These are phyloP conservation scores for Schrankia costaestrigalis DNA, from an alignment of 2,888 invertebrate species.

Conservation along the genomic window DNA sequence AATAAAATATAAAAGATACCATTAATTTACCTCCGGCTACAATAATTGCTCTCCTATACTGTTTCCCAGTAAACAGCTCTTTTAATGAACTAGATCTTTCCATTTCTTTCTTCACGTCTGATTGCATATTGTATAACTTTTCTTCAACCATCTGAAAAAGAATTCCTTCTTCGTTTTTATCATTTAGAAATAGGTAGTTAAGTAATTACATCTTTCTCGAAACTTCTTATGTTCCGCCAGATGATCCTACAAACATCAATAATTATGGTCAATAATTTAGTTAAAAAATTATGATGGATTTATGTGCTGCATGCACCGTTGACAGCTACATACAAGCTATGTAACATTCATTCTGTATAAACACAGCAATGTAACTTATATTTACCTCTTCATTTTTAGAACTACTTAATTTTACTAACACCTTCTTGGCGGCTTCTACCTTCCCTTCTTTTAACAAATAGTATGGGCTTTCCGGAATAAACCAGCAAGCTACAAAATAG, in stretches of 20 bases:
- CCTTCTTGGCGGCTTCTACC: background rate
- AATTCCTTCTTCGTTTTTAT: background rate
- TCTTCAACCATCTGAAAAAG: slow-evolving; percentile 49
- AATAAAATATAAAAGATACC: slow-evolving; percentile 1
- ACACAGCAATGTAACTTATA: background rate
- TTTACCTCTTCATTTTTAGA: background rate
- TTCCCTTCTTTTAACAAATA: background rate
- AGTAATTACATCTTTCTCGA: background rate
- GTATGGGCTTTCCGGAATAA: background rate
- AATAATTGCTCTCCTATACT: slow-evolving; percentile 66
- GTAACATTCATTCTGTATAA: background rate
- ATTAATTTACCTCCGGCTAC: slow-evolving; percentile 49
- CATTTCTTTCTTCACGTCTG: slow-evolving; percentile 70
- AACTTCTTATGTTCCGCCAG: background rate
- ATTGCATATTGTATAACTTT: slow-evolving; percentile 47
- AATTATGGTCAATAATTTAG: too few relatives aligned
- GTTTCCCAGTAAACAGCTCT: slow-evolving; percentile 68
- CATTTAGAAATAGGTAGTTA: background rate
- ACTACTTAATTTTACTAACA: background rate
- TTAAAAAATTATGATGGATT: too few relatives aligned
- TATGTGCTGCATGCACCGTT: background rate
- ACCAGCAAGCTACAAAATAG: background rate
- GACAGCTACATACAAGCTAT: background rate
- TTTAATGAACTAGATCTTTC: slow-evolving; percentile 56
- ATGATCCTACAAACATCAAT: too few relatives aligned